Percentiles rank a stretch among this genome's conserved stretches.
Conservation (phyloP, 2,797 vertebrate species). For the Dermochelys coriacea region DNA sequence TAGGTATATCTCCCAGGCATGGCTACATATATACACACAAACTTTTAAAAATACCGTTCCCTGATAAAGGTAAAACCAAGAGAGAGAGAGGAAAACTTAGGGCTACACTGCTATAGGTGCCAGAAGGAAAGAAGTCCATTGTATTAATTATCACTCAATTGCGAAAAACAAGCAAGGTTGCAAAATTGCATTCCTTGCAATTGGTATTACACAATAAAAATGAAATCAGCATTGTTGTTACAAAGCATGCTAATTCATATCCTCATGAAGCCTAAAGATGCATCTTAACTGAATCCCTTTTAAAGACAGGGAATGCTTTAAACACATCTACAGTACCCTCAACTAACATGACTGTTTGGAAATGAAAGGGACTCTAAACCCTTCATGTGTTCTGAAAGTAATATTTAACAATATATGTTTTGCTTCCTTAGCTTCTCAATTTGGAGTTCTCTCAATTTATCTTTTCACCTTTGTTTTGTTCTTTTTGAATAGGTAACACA, state of each 20-base stretch:
- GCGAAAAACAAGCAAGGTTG: neutral
- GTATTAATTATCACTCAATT: conserved; percentile 9
- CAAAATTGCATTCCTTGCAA: neutral
- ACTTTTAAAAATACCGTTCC: neutral
- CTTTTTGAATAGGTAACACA: neutral
- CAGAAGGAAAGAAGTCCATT: neutral
- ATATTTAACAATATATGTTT: neutral
- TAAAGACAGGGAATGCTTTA: neutral
- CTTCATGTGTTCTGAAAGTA: neutral
- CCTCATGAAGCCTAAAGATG: neutral
- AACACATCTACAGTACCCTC: neutral
- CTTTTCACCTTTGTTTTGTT: conserved; percentile 20
- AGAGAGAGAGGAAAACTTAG: neutral
- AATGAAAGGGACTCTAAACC: rapidly evolving
- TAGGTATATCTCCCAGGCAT: conserved; percentile 8
- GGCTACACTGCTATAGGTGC: neutral
- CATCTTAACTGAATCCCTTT: neutral
- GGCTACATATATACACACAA: neutral
- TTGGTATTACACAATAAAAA: neutral
- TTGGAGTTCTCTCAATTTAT: rapidly evolving
- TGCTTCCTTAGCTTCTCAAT: neutral
- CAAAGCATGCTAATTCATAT: neutral
- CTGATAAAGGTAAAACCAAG: neutral
- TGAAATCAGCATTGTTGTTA: neutral
- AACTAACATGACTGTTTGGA: neutral